phyloP scores from a whole-genome alignment of 2,888 invertebrate species.

The Synergus gifuensis region DNA sequence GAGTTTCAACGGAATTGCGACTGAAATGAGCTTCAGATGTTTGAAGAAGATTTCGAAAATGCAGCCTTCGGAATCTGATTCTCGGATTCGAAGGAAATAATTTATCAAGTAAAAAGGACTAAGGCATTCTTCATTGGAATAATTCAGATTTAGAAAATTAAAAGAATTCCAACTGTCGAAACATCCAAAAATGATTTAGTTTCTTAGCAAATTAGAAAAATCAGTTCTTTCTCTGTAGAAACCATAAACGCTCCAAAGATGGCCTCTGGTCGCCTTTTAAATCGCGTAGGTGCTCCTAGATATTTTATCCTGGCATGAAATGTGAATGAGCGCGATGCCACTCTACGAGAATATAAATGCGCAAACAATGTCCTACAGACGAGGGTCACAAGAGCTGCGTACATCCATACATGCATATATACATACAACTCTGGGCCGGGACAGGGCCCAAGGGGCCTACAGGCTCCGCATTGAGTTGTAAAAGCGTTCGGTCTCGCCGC shows the following conservation, averaged over 20 bases:
- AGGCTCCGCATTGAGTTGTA: slow-evolving; percentile 76
- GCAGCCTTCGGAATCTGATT: not conserved
- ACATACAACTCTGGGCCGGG: slow-evolving; percentile 52
- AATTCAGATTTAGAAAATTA: no score
- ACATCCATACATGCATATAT: slow-evolving; percentile 56
- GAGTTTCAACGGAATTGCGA: not conserved
- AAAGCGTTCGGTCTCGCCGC: slow-evolving; percentile 76
- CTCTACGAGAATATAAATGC: slow-evolving; percentile 68
- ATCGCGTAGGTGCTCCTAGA: slow-evolving; percentile 41
- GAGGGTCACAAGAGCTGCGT: slow-evolving; percentile 56
- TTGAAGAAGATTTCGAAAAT: not conserved
- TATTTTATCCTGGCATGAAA: slow-evolving; percentile 58
- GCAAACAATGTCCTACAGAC: slow-evolving; percentile 65
- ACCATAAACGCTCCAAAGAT: not conserved
- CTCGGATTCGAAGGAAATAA: no score
- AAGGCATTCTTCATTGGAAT: no score
- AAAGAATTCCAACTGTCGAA: no score
- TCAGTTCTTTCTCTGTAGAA: not conserved
- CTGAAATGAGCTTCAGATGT: not conserved
- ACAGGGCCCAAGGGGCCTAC: slow-evolving; percentile 64
- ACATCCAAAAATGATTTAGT: no score
- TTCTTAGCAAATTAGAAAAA: not conserved
- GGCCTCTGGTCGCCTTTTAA: not conserved
- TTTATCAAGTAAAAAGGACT: no score
- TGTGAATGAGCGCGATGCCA: slow-evolving; percentile 64